Conservation (phyloP, 23 tunicate species). For the Halocynthia aurantium region DNA sequence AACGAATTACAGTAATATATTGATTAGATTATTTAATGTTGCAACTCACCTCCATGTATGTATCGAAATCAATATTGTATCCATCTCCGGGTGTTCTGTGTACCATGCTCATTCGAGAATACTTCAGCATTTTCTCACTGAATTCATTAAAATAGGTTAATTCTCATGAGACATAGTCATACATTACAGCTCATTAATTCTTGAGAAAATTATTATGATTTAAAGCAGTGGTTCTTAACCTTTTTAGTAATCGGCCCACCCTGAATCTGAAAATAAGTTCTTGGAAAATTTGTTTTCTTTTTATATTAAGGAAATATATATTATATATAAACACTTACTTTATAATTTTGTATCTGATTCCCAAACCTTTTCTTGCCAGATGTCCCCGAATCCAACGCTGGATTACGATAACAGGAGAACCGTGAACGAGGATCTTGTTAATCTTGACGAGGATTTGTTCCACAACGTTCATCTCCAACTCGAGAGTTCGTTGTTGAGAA, state of each 20-base stretch:
- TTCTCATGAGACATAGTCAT: not conserved
- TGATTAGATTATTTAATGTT: too few species aligned
- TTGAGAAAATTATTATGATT: not conserved
- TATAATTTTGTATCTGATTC: conserved; percentile 43
- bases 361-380: conserved; percentile 30
- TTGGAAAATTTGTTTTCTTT: too few species aligned
- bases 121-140: conserved; percentile 47
- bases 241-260: too few species aligned
- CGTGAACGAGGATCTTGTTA: conserved; percentile 48
- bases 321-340: conserved; percentile 13
- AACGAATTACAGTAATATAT: too few species aligned
- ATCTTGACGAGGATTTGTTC: conserved; percentile 41
- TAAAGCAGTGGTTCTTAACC: too few species aligned
- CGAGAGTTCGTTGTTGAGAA: conserved; percentile 31
- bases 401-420: conserved; percentile 76
- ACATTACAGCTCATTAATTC: not conserved
- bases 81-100: conserved; percentile 63
- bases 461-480: conserved; percentile 39
- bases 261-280: too few species aligned
- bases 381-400: conserved; percentile 83
- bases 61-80: conserved; percentile 63
- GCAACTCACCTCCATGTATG: conserved; percentile 55
- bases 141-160: not conserved
- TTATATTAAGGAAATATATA: too few species aligned
- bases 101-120: conserved; percentile 16